Evolutionary conservation across 2,797 vertebrate genomes (phyloP).

Genomic region (Hemitrygon akajei): DNA sequence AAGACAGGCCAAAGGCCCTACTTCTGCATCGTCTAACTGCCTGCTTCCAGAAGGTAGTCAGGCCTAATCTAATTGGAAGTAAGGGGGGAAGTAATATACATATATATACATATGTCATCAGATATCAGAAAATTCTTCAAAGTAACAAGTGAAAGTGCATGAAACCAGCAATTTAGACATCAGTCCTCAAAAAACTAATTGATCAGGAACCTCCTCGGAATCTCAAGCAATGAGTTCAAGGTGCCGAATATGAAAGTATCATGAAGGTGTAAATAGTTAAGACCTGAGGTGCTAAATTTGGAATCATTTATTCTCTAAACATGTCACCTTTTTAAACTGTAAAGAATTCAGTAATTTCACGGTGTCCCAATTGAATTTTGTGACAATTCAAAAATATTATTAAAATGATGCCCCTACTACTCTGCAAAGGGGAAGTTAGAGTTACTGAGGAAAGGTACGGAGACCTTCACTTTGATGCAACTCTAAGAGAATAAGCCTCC

Average conservation of each 20-base stretch:
- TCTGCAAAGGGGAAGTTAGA: neutral
- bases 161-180: neutral
- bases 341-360: too few relatives aligned
- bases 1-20: too few relatives aligned
- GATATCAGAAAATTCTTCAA: too few relatives aligned
- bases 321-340: slow-evolving; percentile 39
- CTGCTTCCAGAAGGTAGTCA: neutral
- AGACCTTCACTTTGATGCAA: neutral
- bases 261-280: neutral
- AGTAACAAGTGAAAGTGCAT: neutral
- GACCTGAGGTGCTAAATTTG: neutral
- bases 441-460: neutral
- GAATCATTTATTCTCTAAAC: neutral
- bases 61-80: neutral
- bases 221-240: neutral
- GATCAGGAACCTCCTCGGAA: neutral
- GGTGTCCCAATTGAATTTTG: too few relatives aligned
- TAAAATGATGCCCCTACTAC: neutral
- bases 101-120: neutral
- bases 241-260: neutral
- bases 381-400: too few relatives aligned
- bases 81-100: neutral
- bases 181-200: neutral
- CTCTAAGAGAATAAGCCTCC: neutral
- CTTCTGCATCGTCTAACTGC: too few relatives aligned